phyloP scores from a whole-genome alignment of 2,113 vertebrate species.

The Phasianus colchicus region DNA sequence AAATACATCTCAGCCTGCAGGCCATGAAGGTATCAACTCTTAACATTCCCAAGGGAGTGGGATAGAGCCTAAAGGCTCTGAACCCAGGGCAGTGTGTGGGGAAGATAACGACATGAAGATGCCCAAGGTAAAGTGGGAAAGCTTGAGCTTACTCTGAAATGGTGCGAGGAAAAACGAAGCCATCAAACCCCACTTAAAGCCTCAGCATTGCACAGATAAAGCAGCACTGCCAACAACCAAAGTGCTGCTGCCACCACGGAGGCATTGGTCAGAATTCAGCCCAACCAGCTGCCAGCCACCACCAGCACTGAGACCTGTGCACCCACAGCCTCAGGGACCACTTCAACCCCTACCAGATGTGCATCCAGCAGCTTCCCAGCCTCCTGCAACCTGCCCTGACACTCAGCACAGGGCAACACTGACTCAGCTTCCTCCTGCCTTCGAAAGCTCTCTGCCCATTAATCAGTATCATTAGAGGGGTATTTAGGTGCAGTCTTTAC shows the following conservation, averaged over 20 bases:
- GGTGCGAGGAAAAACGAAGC: not conserved
- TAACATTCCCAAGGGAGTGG: not conserved
- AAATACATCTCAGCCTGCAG: not conserved
- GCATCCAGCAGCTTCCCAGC: not conserved
- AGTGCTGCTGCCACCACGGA: not conserved
- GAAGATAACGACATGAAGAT: too few relatives aligned
- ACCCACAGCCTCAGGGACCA: not conserved
- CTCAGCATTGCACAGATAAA: rapidly evolving
- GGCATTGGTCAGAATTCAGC: not conserved
- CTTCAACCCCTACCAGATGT: not conserved
- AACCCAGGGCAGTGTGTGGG: not conserved
- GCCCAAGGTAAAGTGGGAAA: not conserved
- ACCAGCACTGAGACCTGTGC: not conserved
- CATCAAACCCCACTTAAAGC: not conserved
- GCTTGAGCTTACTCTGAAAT: not conserved
- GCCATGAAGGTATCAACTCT: not conserved
- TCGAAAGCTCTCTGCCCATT: not conserved
- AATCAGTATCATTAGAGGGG: not conserved
- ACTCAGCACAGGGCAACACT: rapidly evolving
- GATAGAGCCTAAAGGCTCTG: not conserved
- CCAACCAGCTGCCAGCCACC: not conserved
- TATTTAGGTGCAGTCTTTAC: not conserved
- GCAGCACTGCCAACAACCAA: not conserved
- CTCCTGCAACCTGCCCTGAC: rapidly evolving
- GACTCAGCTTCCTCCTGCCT: not conserved